These are phyloP conservation scores for Solea senegalensis DNA, from an alignment of 2,113 vertebrate genomes.

Conservation along the genomic window DNA sequence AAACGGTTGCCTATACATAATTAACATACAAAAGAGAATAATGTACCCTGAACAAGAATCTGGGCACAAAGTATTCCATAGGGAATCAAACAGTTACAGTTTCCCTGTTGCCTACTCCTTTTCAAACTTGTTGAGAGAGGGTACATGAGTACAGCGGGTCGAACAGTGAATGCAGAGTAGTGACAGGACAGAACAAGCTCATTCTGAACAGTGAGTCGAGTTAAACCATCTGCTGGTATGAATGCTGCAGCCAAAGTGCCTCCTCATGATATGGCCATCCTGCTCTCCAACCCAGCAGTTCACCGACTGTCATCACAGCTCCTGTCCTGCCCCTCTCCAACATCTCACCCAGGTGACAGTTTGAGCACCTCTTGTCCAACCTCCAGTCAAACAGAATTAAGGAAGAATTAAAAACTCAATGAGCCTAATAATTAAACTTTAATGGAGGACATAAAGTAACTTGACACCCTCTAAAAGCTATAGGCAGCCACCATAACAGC, in stretches of 20 bases:
- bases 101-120: not conserved
- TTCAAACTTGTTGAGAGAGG: not conserved
- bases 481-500: conserved; percentile 48
- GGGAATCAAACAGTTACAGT: not conserved
- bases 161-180: conserved; percentile 4
- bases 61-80: conserved; percentile 9
- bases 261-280: conserved; percentile 21
- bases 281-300: conserved; percentile 30
- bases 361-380: conserved; percentile 58
- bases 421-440: conserved; percentile 80
- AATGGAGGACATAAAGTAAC: conserved; percentile 73
- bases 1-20: not conserved
- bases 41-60: not conserved
- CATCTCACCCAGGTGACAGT: conserved; percentile 58
- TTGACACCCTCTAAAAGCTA: conserved; percentile 62
- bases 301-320: conserved; percentile 16
- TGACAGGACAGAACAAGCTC: not conserved
- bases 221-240: conserved; percentile 31
- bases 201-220: conserved; percentile 8
- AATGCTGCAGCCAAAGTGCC: conserved; percentile 14
- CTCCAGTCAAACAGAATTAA: conserved; percentile 73
- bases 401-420: conserved; percentile 77
- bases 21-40: conserved; percentile 11
- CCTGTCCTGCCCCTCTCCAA: conserved; percentile 23
- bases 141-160: not conserved